Evolutionary conservation across 1,140 invertebrate species (phyloP).

Genomic region (Bathynomus jamesi): DNA sequence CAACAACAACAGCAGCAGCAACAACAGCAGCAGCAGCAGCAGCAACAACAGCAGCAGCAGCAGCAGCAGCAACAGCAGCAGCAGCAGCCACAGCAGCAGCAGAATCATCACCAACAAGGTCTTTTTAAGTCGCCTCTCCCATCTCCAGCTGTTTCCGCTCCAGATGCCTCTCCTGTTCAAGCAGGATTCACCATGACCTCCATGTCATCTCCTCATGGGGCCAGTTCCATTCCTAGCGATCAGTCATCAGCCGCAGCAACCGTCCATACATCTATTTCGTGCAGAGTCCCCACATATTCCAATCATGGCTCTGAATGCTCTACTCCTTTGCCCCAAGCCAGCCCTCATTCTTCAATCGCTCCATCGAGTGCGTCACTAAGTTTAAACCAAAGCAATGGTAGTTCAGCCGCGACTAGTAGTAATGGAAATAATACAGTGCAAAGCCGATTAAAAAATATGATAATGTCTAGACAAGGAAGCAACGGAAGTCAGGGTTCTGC

Average conservation of each 20-base stretch:
- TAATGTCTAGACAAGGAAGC: slow-evolving; percentile 31
- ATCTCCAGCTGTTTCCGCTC: slow-evolving; percentile 24
- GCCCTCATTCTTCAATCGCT: neutral
- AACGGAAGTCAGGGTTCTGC: slow-evolving; percentile 18
- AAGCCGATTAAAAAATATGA: slow-evolving; percentile 35
- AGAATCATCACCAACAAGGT: slow-evolving; percentile 25
- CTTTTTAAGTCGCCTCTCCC: slow-evolving; percentile 25
- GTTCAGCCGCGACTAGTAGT: slow-evolving; percentile 32
- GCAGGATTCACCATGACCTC: slow-evolving; percentile 30
- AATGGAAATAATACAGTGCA: slow-evolving; percentile 36
- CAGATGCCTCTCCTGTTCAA: slow-evolving; percentile 28
- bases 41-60: slow-evolving; percentile 18
- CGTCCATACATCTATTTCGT: slow-evolving; percentile 17
- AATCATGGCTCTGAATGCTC: neutral
- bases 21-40: slow-evolving; percentile 14
- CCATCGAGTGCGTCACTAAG: neutral
- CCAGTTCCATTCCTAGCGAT: slow-evolving; percentile 23
- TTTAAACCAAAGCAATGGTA: neutral
- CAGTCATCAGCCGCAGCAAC: slow-evolving; percentile 23
- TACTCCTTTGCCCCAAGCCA: neutral
- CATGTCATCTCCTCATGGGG: slow-evolving; percentile 19
- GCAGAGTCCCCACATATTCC: neutral
- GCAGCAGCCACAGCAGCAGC: slow-evolving; percentile 5
- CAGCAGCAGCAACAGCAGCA: slow-evolving; percentile 12
- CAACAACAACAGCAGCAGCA: slow-evolving; percentile 25